phyloP scores from a whole-genome alignment of 2,888 invertebrate species.

The Melangyna quadrimaculata region DNA sequence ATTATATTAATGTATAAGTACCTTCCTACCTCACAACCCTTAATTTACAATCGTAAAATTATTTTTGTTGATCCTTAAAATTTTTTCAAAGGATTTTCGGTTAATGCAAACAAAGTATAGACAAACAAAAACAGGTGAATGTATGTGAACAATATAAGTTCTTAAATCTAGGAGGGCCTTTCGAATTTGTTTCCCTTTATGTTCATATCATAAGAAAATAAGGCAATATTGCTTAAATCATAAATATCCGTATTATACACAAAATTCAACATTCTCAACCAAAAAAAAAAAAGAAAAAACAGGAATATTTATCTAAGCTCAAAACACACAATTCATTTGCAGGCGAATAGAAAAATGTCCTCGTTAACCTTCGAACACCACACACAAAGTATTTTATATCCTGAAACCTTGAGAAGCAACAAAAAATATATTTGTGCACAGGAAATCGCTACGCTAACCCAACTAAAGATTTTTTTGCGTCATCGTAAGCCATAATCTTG shows the following conservation, averaged over 20 bases:
- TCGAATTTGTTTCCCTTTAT: not conserved
- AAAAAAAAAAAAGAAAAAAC: not conserved
- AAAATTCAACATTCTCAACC: not conserved
- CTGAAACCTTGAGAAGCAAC: not conserved
- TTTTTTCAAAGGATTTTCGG: not conserved
- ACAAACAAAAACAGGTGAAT: not conserved
- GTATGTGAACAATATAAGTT: not conserved
- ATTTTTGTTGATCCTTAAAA: not conserved
- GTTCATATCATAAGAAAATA: not conserved
- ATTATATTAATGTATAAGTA: too few relatives aligned
- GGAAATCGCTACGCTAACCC: not conserved
- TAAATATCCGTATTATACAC: not conserved
- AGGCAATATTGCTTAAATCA: not conserved
- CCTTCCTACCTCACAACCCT: not conserved
- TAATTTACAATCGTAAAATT: not conserved
- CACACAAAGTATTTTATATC: not conserved
- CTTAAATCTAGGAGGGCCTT: not conserved
- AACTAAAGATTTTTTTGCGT: not conserved
- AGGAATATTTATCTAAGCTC: not conserved
- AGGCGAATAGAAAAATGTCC: conserved; percentile 6
- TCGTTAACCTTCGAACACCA: conserved; percentile 20
- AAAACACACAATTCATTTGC: not conserved
- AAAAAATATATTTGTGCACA: not conserved
- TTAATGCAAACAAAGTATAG: not conserved
- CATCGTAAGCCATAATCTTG: not conserved